Conservation (phyloP, 2,888 invertebrate genomes). For the Clostera curtula region DNA sequence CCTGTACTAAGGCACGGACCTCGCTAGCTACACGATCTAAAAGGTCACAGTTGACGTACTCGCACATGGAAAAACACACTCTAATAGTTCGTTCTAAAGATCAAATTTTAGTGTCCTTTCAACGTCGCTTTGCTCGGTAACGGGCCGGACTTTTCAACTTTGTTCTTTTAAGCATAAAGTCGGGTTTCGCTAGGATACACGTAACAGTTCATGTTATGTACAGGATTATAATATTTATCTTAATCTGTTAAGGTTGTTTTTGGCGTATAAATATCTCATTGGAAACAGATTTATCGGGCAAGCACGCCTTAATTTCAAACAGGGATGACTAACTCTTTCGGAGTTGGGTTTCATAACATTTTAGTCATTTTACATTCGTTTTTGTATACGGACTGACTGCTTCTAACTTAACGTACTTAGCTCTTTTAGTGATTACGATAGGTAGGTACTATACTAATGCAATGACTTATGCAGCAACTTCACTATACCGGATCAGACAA, state of each 20-base stretch:
- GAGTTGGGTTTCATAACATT: too few relatives aligned
- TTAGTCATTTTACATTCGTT: too few relatives aligned
- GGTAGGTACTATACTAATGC: too few relatives aligned
- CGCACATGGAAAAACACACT: conserved; percentile 9
- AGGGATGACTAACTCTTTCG: conserved; percentile 3
- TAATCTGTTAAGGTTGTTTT: conserved; percentile 13
- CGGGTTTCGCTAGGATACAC: conserved; percentile 8
- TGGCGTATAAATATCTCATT: conserved; percentile 6
- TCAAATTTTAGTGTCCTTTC: conserved; percentile 6
- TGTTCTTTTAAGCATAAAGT: conserved; percentile 7
- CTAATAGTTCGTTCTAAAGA: accelerated
- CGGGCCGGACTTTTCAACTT: conserved; percentile 9
- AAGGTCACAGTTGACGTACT: conserved; percentile 31
- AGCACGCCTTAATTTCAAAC: conserved; percentile 5
- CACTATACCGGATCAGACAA: too few relatives aligned
- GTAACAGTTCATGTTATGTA: conserved; percentile 6
- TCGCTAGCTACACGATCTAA: conserved; percentile 19
- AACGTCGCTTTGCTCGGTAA: conserved; percentile 13
- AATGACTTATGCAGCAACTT: too few relatives aligned
- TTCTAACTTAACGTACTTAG: too few relatives aligned
- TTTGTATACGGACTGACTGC: too few relatives aligned
- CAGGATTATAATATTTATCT: conserved; percentile 12
- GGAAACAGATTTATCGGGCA: conserved; percentile 12
- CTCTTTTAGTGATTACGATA: too few relatives aligned
- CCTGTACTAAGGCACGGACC: conserved; percentile 65